Conservation (phyloP, 2,888 invertebrate genomes). For the Hirtodrosophila alboralis region DNA sequence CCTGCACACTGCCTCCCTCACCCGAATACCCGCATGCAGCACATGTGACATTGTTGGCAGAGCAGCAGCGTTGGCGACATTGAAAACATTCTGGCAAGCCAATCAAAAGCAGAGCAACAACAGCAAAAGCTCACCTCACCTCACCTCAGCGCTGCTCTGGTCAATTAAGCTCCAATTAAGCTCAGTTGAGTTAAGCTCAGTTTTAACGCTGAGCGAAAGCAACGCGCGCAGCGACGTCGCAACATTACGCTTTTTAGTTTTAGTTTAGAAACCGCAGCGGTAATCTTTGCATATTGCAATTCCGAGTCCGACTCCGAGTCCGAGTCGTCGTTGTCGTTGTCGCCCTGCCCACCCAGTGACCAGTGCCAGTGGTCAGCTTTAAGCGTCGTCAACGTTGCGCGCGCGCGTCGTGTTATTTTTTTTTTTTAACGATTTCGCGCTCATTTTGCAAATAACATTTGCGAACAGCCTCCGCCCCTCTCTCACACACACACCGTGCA, state of each 20-base stretch:
- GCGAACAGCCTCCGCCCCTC: constrained; percentile 8
- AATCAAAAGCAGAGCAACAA: constrained; percentile 48
- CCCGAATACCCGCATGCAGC: background rate
- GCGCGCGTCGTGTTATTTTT: constrained; percentile 34
- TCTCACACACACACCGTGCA: too few species aligned
- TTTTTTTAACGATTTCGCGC: constrained; percentile 64
- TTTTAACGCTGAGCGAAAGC: too few species aligned
- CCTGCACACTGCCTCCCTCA: background rate
- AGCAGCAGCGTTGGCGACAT: constrained; percentile 47
- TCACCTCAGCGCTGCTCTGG: constrained; percentile 6
- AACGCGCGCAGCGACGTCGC: constrained; percentile 32
- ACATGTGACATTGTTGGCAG: constrained; percentile 79
- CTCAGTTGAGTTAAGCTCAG: constrained; percentile 1
- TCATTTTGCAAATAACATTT: constrained; percentile 29
- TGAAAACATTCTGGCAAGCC: constrained; percentile 45
- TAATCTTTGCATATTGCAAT: background rate
- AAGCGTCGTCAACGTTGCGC: constrained; percentile 33
- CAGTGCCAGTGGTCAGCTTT: constrained; percentile 50
- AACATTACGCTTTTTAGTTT: constrained; percentile 52
- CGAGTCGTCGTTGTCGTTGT: constrained; percentile 11
- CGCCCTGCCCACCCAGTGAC: constrained; percentile 63
- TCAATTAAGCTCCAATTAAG: constrained; percentile 18
- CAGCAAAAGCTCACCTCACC: constrained; percentile 19
- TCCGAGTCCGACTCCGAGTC: constrained; percentile 33
- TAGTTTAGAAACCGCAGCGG: constrained; percentile 45